Base-by-base conservation (phyloP, 2,113 vertebrate genomes). In the Poeciliopsis retropinna region DNA sequence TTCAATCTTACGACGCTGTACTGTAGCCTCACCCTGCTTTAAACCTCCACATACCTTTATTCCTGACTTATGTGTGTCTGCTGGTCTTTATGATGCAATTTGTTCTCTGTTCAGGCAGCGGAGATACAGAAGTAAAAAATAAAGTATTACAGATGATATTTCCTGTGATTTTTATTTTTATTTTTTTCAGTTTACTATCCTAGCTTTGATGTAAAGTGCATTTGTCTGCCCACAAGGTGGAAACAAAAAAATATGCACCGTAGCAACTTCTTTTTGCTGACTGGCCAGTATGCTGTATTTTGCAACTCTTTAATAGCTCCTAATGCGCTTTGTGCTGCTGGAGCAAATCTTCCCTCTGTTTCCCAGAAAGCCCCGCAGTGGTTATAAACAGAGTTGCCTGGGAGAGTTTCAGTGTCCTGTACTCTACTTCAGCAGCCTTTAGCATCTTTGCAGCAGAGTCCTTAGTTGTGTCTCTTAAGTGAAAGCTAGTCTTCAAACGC, bases 251-350 rank as follows among this genome's bases (percentile, higher is more conserved):
- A 75, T 68, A 51, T 63, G 64, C 67, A 66, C 64, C 70, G 75
- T 3, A 15, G 70, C 72, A 44, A 79, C 70, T 31, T 68, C 57
- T 54, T 41, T 69, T 68, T 66, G 60, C 78, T 82, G 69, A 86
- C 68, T 74, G 76, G 51, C 51, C 31, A 31, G 65, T 29, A 9
- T 76, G 13, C 47, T 81, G 71, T 73, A 54, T 67, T 76, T 41
- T 76, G 64, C 61, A 66, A 74, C 61, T 75, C 1, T 67, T 70
- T 70, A 80, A 75, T 19, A 30, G 31, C 74, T 85, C 72, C 64
- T 41, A 47, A 14, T 51, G 64, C 76, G 72, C 72, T 67, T 76
- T 31, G 51, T 44, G 30, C 44, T 51, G 73, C 75, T 64, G 39
- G 71, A 61, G 75, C 32, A 3, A 27, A n/a, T 70, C 30, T 60